Conservation (phyloP, 2,888 invertebrate genomes). For the Brachylomia viminalis region DNA sequence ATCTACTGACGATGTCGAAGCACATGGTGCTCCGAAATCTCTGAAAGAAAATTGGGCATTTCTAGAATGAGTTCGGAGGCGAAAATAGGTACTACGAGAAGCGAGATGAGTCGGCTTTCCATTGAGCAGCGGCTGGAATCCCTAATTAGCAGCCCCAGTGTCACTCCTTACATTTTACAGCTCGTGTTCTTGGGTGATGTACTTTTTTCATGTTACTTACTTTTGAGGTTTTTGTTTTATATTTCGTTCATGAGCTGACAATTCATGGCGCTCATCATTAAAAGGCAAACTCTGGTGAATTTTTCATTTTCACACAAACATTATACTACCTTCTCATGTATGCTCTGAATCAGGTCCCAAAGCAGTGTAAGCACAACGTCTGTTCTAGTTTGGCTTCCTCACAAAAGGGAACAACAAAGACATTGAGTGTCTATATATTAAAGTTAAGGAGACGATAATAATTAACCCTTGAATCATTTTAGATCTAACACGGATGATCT, state of each 20-base stretch:
- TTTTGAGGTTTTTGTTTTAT: slow-evolving; percentile 39
- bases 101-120: slow-evolving; percentile 28
- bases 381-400: background rate
- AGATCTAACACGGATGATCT: too few species aligned
- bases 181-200: slow-evolving; percentile 48
- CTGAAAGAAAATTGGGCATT: slow-evolving; percentile 41
- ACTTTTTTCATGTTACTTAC: slow-evolving; percentile 34
- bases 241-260: slow-evolving; percentile 42
- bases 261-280: slow-evolving; percentile 30
- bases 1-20: slow-evolving; percentile 3
- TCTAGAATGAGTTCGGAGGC: slow-evolving; percentile 34
- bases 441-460: background rate
- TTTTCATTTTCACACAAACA: background rate
- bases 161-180: slow-evolving; percentile 41
- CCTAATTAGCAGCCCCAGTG: slow-evolving; percentile 58
- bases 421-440: background rate
- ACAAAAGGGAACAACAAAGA: background rate
- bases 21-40: slow-evolving; percentile 24
- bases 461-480: background rate
- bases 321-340: background rate
- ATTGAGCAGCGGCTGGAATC: slow-evolving; percentile 42
- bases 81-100: slow-evolving; percentile 25
- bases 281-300: background rate
- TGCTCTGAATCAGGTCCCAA: background rate
- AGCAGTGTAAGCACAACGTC: background rate